Evolutionary conservation across 2,113 vertebrate species (phyloP).

Genomic region (Marmota monax): DNA sequence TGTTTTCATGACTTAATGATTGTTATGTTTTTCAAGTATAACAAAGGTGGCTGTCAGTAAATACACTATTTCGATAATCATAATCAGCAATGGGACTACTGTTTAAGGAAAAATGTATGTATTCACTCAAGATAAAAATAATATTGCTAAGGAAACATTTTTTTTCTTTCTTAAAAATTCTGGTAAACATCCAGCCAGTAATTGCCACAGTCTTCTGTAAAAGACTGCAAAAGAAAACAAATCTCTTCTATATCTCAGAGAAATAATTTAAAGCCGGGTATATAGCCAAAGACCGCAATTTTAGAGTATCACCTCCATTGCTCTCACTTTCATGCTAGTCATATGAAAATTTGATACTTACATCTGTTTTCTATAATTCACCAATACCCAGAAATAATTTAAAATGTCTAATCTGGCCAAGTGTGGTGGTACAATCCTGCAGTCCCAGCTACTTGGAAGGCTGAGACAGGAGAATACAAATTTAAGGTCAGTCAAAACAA

Average conservation of each 20-base stretch:
- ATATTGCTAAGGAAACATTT: not conserved
- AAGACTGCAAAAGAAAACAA: not conserved
- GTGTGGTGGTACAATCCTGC: too few relatives aligned
- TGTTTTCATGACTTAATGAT: not conserved
- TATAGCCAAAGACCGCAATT: not conserved
- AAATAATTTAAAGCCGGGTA: not conserved
- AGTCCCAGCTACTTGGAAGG: too few relatives aligned
- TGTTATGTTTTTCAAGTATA: not conserved
- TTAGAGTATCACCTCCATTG: not conserved
- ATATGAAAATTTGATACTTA: conserved; percentile 27
- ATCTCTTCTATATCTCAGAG: not conserved
- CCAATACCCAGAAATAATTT: not conserved
- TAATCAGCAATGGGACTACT: not conserved
- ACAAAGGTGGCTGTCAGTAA: not conserved
- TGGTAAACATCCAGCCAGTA: not conserved
- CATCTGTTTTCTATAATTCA: not conserved
- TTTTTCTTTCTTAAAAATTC: conserved; percentile 26
- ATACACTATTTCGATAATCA: not conserved
- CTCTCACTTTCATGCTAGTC: not conserved
- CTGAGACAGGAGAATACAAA: too few relatives aligned
- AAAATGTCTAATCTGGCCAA: not conserved
- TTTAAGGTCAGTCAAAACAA: too few relatives aligned
- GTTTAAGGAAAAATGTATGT: not conserved
- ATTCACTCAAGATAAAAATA: not conserved
- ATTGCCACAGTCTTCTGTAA: not conserved